phyloP scores from a whole-genome alignment of 2,113 vertebrate genomes.

The Oncorhynchus masou region DNA sequence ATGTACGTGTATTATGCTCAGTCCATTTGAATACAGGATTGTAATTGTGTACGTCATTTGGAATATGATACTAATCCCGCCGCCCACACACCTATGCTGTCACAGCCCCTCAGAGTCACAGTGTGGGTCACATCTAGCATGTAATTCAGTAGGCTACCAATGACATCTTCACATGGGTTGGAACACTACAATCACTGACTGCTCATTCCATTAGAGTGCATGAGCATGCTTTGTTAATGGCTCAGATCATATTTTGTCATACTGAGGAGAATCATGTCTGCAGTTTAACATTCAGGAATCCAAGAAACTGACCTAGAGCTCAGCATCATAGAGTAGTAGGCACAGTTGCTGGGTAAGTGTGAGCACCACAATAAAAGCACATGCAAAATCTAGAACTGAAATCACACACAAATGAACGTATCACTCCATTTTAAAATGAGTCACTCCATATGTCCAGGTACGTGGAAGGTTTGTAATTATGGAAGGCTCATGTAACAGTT shows the following conservation, averaged over 20 bases:
- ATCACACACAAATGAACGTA: too few species aligned
- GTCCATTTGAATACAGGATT: background rate
- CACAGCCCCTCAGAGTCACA: background rate
- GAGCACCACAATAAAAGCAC: slow-evolving; percentile 6
- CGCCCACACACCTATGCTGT: background rate
- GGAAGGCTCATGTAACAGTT: too few species aligned
- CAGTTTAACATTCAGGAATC: slow-evolving; percentile 6
- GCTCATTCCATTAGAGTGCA: background rate
- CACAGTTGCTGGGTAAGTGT: slow-evolving; percentile 49
- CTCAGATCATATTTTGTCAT: background rate
- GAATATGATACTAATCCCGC: background rate
- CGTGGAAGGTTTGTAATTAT: too few species aligned
- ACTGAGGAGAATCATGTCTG: background rate
- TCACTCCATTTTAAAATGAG: too few species aligned
- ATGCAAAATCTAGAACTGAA: background rate
- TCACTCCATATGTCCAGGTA: too few species aligned
- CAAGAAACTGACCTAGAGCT: background rate
- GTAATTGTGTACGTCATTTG: background rate
- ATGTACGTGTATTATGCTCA: too few species aligned
- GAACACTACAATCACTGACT: background rate
- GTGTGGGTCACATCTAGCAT: too few species aligned
- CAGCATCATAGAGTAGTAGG: slow-evolving; percentile 16
- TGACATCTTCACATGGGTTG: background rate
- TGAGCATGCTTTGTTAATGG: background rate
- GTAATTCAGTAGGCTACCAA: background rate